Base-by-base conservation (phyloP, 2,888 invertebrate genomes). In the Gymnosoma rotundatum region DNA sequence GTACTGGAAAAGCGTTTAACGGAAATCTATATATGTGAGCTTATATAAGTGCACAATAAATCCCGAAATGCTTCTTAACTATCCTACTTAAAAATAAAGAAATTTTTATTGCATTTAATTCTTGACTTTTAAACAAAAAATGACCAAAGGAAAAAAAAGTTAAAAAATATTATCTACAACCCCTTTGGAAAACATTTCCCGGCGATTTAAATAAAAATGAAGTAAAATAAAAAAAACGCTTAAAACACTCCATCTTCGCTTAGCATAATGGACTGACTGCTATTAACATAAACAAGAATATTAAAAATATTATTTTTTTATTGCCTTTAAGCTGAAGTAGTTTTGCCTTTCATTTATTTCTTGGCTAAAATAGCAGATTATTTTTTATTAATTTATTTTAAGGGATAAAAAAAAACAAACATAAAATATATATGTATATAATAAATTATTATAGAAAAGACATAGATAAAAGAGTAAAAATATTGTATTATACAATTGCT, bases 401-500 rank as follows among this genome's bases (percentile, higher is more conserved):
- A 52, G 8, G 12, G 21, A 54, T 50, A 21, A 21, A 7, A 32
- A n/a, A 69, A 52, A 67, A 50, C 25, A 10, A 32, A 7, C 14
- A 61, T 42, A 67, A 50, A 25, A 48, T 18, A 45, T n/a, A n/a
- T n/a, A n/a, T n/a, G n/a, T n/a, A n/a, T n/a, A 14, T 66, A 60
- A 25, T 50, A 63, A 75, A 81, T 75, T 63, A 69, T 81, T 70
- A 58, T 16, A 56, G 64, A 70, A 25, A 63, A 70, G 64, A 56
- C 20, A 42, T n/a, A n/a, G n/a, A n/a, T n/a, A n/a, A n/a, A n/a
- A n/a, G 4, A 12, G 12, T 2, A 58, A 56, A 45, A 54, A 54
- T 7, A 52, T 56, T 21, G 63, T 18, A 58, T 58, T 21, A 54
- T 64, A 64, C 69, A 75, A 81, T 70, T 81, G 81, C 75, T 81